Conservation (phyloP, 2,797 vertebrate species). For the Mycteria americana region DNA sequence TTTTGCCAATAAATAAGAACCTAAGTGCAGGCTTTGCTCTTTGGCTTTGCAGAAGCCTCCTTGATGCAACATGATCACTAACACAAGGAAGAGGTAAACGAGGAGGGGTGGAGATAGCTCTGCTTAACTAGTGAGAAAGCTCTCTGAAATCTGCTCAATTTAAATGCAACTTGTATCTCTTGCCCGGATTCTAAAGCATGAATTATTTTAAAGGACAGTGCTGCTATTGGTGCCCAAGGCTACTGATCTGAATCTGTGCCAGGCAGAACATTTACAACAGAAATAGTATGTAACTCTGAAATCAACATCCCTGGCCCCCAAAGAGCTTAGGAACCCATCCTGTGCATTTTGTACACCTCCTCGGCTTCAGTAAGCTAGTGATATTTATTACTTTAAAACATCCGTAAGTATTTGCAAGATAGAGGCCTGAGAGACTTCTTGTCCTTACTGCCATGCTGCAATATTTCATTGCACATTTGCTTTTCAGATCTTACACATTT, state of each 20-base stretch:
- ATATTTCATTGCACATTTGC: background rate
- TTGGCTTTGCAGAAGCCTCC: background rate
- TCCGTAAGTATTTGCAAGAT: background rate
- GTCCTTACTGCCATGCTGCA: background rate
- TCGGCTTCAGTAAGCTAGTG: background rate
- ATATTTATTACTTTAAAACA: background rate
- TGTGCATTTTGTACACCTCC: background rate
- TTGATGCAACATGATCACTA: background rate
- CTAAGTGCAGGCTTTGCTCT: background rate
- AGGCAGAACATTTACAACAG: background rate
- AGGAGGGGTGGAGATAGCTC: background rate
- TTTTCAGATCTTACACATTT: background rate
- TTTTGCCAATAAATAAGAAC: background rate
- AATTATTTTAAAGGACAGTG: background rate
- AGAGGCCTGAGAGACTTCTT: background rate
- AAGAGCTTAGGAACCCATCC: background rate
- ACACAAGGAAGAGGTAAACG: background rate
- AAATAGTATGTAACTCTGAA: background rate
- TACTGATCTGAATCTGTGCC: background rate
- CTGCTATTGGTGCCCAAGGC: background rate
- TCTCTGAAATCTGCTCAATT: background rate
- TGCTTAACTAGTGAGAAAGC: background rate
- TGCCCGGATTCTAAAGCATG: background rate
- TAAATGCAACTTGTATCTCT: background rate
- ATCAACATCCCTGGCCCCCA: background rate